phyloP scores from a whole-genome alignment of 2,797 vertebrate species.

The Apogon hyalosoma region DNA sequence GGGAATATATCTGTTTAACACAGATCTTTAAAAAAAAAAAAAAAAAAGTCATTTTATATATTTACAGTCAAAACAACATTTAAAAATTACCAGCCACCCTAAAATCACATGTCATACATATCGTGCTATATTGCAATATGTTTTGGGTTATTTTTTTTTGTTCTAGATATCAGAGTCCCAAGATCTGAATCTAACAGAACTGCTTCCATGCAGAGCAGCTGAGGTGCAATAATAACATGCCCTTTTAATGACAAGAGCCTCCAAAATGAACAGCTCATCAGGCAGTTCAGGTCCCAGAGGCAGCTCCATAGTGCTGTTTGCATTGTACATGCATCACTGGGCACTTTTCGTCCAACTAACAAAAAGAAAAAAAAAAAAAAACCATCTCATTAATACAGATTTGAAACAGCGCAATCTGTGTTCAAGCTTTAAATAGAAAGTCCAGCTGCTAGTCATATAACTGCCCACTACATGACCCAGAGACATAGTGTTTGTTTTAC shows the following conservation, averaged over 20 bases:
- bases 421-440: constrained; percentile 28
- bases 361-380: neutral
- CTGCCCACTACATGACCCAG: neutral
- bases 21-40: too few species aligned
- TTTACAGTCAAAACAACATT: too few species aligned
- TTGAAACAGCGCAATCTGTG: constrained; percentile 9
- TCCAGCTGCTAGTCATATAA: constrained; percentile 2
- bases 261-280: constrained; percentile 39
- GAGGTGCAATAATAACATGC: constrained; percentile 19
- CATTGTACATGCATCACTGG: constrained; percentile 18
- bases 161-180: constrained; percentile 13
- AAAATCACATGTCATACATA: too few species aligned
- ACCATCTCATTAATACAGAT: constrained; percentile 27
- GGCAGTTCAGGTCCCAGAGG: constrained; percentile 34
- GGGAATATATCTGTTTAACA: too few species aligned
- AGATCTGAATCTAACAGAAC: constrained; percentile 31
- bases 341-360: constrained; percentile 20
- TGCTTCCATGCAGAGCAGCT: constrained; percentile 3
- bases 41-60: too few species aligned
- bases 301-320: constrained; percentile 22
- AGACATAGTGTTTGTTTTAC: neutral
- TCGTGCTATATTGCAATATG: too few species aligned
- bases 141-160: too few species aligned
- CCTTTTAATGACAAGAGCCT: constrained; percentile 18
- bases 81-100: too few species aligned